These are phyloP conservation scores for Antedon mediterranea DNA, from an alignment of 53 echinoderm and acorn worm species.

Conservation along the genomic window DNA sequence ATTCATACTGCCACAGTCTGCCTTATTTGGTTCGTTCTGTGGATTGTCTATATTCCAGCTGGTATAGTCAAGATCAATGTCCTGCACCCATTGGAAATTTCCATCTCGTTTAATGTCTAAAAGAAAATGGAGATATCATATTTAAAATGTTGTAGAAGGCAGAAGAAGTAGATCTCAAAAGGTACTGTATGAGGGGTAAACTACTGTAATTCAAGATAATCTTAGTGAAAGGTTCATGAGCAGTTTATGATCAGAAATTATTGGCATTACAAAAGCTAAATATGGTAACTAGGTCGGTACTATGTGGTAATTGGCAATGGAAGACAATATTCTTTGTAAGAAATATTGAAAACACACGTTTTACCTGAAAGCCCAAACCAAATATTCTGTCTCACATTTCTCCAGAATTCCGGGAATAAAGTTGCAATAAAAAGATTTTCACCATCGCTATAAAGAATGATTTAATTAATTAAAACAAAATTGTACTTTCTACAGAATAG, in stretches of 20 bases:
- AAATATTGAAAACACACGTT: no score
- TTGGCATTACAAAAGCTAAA: no score
- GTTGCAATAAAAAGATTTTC: conserved; percentile 12
- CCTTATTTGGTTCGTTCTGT: neutral
- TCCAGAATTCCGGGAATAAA: conserved; percentile 1
- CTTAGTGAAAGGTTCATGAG: no score
- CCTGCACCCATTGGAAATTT: neutral
- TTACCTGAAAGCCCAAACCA: conserved; percentile 28
- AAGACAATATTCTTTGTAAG: no score
- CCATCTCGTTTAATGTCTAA: neutral
- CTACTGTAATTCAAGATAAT: no score
- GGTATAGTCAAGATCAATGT: neutral
- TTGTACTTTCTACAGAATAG: no score
- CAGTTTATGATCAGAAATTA: no score
- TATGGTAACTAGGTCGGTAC: no score
- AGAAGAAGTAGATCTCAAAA: no score
- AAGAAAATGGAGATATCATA: neutral
- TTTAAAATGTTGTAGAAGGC: no score
- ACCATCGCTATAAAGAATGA: neutral
- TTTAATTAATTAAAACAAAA: neutral
- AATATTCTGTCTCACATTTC: neutral
- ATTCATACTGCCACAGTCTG: neutral
- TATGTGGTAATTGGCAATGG: no score
- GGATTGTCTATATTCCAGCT: neutral
- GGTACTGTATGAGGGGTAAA: no score